phyloP scores from a whole-genome alignment of 2,888 invertebrate species.

The Tipula unca region DNA sequence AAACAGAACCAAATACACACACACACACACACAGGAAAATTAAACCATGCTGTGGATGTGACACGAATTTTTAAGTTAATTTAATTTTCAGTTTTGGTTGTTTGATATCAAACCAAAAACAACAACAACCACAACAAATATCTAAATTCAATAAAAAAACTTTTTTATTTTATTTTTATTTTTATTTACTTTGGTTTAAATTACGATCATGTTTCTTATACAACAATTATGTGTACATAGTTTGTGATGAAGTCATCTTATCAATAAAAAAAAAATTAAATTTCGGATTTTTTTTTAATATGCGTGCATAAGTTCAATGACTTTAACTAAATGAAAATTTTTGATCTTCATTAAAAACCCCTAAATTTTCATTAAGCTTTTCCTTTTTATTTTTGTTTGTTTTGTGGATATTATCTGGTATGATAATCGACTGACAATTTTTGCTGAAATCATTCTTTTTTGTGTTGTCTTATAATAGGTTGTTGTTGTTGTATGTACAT shows the following conservation, averaged over 20 bases:
- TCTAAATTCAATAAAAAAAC: background rate
- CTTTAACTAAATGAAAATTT: background rate
- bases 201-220: background rate
- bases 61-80: slow-evolving; percentile 14
- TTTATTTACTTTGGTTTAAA: background rate
- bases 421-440: background rate
- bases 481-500: background rate
- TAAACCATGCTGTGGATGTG: background rate
- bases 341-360: background rate
- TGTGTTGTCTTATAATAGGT: background rate
- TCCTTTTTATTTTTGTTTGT: background rate
- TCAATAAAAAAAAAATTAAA: background rate
- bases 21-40: too few species aligned
- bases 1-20: background rate
- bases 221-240: background rate
- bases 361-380: slow-evolving; percentile 8
- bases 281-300: background rate
- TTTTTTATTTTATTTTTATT: too few species aligned
- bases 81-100: background rate
- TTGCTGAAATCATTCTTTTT: background rate
- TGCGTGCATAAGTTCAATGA: background rate
- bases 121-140: too few species aligned
- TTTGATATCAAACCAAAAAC: background rate
- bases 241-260: background rate
- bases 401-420: background rate